Conservation (phyloP, 1,140 invertebrate species). For the Cephus cinctus region DNA sequence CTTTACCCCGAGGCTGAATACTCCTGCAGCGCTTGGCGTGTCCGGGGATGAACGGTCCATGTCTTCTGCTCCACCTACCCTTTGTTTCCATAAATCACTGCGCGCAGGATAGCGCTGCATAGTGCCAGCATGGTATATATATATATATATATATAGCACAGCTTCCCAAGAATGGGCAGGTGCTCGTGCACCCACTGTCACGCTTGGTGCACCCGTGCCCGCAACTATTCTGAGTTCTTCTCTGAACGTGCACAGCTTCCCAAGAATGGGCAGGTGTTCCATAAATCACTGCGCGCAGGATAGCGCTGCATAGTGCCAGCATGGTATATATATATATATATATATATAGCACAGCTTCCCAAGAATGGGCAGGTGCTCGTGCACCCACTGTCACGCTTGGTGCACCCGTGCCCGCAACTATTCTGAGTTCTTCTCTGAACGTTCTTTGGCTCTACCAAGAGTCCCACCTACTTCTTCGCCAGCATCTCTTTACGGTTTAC, state of each 20-base stretch:
- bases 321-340: too few species aligned
- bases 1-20: background rate
- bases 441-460: conserved; percentile 19
- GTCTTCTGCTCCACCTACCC: conserved; percentile 22
- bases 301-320: too few species aligned
- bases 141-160: too few species aligned
- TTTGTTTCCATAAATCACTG: conserved; percentile 49
- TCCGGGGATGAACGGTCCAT: background rate
- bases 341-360: too few species aligned
- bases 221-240: conserved; percentile 32
- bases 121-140: too few species aligned
- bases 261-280: too few species aligned
- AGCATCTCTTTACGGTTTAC: conserved; percentile 12
- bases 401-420: conserved; percentile 49
- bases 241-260: conserved; percentile 26
- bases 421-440: conserved; percentile 24
- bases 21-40: background rate
- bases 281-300: conserved; percentile 46
- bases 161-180: conserved; percentile 52
- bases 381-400: conserved; percentile 54
- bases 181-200: conserved; percentile 53
- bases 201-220: conserved; percentile 51
- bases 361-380: conserved; percentile 52
- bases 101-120: too few species aligned
- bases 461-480: conserved; percentile 8